Percentiles rank a stretch among this genome's conserved stretches.
Evolutionary conservation across 2,797 vertebrate genomes (phyloP).

Genomic region (Pangasius sanitwongsei): DNA sequence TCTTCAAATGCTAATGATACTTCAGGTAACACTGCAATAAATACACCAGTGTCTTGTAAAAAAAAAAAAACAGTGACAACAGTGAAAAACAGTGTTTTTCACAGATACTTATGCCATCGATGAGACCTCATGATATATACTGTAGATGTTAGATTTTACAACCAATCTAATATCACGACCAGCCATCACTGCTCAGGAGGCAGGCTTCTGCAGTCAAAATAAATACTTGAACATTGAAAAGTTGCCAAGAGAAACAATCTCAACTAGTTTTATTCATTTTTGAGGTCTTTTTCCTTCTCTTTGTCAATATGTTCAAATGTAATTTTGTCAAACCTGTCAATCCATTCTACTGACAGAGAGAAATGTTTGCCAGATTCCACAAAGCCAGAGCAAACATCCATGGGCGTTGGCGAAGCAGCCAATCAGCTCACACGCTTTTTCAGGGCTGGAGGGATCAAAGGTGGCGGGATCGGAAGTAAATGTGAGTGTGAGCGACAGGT

Average conservation of each 20-base stretch:
- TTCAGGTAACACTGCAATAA: neutral
- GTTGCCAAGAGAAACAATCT: neutral
- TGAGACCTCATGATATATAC: neutral
- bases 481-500: slow-evolving; percentile 36
- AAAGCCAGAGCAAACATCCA: slow-evolving; percentile 24
- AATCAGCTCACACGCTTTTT: neutral
- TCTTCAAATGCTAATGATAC: neutral
- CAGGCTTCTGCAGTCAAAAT: neutral
- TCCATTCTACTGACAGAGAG: neutral
- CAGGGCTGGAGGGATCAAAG: slow-evolving; percentile 22
- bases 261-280: neutral
- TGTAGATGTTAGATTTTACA: neutral
- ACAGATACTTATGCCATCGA: neutral
- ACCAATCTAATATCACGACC: neutral
- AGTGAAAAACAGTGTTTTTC: neutral
- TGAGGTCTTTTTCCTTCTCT: neutral
- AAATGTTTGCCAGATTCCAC: slow-evolving; percentile 22
- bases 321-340: slow-evolving; percentile 4
- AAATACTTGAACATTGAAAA: neutral
- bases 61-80: too few relatives aligned
- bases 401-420: neutral
- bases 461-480: slow-evolving; percentile 28
- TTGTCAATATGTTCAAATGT: neutral
- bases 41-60: neutral
- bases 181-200: neutral